A percentile compares a stretch with the other conserved stretches of the same genome.
Conservation (phyloP, 2,113 vertebrate species). For the Jaculus jaculus region DNA sequence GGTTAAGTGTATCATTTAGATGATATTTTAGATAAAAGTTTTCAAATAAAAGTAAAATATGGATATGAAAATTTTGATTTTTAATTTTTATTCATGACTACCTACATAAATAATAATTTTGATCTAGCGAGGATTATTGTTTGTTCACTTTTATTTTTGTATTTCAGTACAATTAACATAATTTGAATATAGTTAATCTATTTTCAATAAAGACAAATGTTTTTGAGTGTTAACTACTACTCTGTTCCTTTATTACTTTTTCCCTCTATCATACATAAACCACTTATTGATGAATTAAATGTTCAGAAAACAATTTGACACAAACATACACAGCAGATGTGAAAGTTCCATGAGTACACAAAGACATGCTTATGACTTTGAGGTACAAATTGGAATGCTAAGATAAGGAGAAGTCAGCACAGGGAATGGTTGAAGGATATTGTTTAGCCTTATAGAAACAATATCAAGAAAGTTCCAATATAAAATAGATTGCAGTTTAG, state of each 20-base stretch:
- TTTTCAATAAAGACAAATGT: not conserved
- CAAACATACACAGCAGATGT: not conserved
- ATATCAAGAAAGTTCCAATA: not conserved
- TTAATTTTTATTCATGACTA: not conserved
- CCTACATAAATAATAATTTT: not conserved
- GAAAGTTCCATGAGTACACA: not conserved
- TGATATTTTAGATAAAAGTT: not conserved
- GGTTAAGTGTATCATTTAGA: constrained; percentile 2
- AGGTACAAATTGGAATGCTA: not conserved
- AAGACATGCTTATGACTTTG: not conserved
- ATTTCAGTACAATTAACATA: not conserved
- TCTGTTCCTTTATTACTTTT: not conserved
- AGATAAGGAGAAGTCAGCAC: not conserved
- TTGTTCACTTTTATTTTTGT: not conserved
- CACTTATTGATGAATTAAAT: not conserved
- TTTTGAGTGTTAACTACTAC: not conserved
- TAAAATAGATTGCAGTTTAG: not conserved
- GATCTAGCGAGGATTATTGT: not conserved
- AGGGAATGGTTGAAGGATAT: not conserved
- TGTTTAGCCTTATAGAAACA: not conserved
- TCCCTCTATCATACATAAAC: not conserved
- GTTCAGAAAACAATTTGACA: not conserved
- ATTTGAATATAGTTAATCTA: not conserved
- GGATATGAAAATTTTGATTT: not conserved
- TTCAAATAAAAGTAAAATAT: constrained; percentile 42